A percentile compares a stretch with the other conserved stretches of the same genome.
Evolutionary conservation across 1,140 invertebrate genomes (phyloP).

Genomic region (Dreissena polymorpha): DNA sequence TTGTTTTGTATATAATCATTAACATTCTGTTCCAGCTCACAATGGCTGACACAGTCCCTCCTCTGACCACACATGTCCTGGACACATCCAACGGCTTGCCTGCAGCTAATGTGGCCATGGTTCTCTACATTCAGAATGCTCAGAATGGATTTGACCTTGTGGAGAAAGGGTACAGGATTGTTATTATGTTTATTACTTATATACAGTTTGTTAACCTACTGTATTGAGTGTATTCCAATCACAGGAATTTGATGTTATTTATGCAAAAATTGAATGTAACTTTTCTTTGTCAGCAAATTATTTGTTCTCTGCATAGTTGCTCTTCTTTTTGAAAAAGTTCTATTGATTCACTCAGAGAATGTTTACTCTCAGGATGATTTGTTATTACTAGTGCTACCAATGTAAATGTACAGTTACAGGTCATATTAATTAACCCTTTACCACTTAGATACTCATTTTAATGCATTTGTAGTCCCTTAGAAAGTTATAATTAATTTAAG

Average conservation of each 20-base stretch:
- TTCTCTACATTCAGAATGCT: conserved; percentile 60
- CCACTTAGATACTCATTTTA: no score
- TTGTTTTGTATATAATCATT: conserved; percentile 11
- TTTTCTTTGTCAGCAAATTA: neutral
- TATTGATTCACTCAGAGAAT: no score
- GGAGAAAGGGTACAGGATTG: conserved; percentile 62
- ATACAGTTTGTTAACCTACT: neutral
- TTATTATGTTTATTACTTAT: neutral
- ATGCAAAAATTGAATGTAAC: neutral
- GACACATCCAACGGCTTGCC: conserved; percentile 75
- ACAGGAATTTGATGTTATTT: neutral
- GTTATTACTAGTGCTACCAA: neutral
- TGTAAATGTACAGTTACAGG: neutral
- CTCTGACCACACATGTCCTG: conserved; percentile 74
- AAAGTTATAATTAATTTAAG: no score
- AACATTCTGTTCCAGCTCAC: conserved; percentile 38
- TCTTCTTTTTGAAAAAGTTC: neutral
- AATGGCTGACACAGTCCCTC: conserved; percentile 49
- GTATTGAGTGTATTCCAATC: neutral
- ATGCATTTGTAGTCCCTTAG: no score
- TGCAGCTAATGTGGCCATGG: conserved; percentile 69
- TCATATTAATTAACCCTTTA: no score
- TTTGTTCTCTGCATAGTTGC: neutral
- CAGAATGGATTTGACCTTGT: conserved; percentile 63
- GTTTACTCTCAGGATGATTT: no score